These are phyloP conservation scores for Scopus umbretta DNA, from an alignment of 2,113 vertebrate species.

Conservation along the genomic window DNA sequence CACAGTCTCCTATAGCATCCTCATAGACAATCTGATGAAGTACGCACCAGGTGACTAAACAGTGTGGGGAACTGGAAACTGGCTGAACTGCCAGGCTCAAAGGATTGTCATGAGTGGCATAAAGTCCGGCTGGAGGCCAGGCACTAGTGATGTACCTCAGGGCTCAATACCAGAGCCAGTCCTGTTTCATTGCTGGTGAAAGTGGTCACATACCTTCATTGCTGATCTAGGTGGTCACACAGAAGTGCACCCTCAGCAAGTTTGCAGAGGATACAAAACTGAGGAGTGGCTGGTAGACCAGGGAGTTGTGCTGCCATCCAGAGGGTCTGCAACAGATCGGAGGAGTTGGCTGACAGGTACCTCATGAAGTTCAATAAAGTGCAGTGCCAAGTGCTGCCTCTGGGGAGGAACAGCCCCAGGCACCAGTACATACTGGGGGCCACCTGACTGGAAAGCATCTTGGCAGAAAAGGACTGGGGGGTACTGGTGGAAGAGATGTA, in stretches of 20 bases:
- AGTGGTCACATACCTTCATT: neutral
- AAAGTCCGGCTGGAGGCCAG: neutral
- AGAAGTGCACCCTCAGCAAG: neutral
- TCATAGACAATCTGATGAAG: neutral
- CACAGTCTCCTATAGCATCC: rapidly evolving
- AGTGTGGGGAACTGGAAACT: neutral
- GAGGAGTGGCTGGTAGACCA: neutral
- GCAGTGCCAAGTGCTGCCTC: neutral
- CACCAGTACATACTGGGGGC: neutral
- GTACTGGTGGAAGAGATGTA: neutral
- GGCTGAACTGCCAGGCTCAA: neutral
- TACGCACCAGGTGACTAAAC: neutral
- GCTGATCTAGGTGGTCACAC: neutral
- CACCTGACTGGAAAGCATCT: neutral
- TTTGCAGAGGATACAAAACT: neutral
- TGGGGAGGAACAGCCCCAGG: neutral
- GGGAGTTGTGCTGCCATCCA: neutral
- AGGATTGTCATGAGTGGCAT: neutral
- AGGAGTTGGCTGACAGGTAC: neutral
- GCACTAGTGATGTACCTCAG: neutral
- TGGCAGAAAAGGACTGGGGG: rapidly evolving
- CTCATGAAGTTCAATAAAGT: neutral
- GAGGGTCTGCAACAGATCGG: neutral
- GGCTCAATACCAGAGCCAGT: neutral
- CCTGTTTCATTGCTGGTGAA: too few relatives aligned